phyloP scores from a whole-genome alignment of 1,140 invertebrate genomes.

The Dendrolimus kikuchii region DNA sequence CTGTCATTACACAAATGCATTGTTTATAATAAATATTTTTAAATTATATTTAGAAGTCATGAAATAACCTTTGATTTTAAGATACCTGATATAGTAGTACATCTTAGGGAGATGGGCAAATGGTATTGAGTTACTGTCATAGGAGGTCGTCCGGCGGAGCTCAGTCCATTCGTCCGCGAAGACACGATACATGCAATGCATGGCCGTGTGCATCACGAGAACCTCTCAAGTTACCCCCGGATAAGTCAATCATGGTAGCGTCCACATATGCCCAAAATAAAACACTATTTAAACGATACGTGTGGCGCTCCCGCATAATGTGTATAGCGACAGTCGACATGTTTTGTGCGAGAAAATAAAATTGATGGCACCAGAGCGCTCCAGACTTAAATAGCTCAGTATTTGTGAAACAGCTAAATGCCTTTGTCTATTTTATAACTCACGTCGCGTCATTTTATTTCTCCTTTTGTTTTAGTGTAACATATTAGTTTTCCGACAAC shows the following conservation, averaged over 20 bases:
- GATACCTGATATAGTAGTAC: constrained; percentile 36
- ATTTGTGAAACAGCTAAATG: constrained; percentile 60
- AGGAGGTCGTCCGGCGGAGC: constrained; percentile 13
- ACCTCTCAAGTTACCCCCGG: constrained; percentile 69
- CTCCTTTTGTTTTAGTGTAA: constrained; percentile 46
- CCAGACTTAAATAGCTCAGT: constrained; percentile 65
- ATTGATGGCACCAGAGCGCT: constrained; percentile 64
- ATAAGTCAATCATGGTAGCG: constrained; percentile 70
- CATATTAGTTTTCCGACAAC: constrained; percentile 54
- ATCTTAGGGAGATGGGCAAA: constrained; percentile 14
- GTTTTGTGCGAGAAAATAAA: constrained; percentile 72
- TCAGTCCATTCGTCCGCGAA: too few relatives aligned
- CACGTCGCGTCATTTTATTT: constrained; percentile 38
- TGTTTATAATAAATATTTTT: too few relatives aligned
- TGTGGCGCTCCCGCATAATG: constrained; percentile 63
- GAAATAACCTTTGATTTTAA: constrained; percentile 34
- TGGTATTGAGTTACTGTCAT: constrained; percentile 44
- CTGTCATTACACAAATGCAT: too few relatives aligned
- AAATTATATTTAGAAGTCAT: too few relatives aligned
- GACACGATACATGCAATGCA: too few relatives aligned
- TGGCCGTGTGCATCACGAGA: constrained; percentile 31
- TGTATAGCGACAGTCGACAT: constrained; percentile 69
- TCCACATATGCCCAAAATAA: constrained; percentile 66
- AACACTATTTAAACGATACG: constrained; percentile 61
- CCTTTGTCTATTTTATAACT: constrained; percentile 67